These are phyloP conservation scores for Remorina albescens DNA, from an alignment of 2,797 vertebrate species.

Conservation along the genomic window DNA sequence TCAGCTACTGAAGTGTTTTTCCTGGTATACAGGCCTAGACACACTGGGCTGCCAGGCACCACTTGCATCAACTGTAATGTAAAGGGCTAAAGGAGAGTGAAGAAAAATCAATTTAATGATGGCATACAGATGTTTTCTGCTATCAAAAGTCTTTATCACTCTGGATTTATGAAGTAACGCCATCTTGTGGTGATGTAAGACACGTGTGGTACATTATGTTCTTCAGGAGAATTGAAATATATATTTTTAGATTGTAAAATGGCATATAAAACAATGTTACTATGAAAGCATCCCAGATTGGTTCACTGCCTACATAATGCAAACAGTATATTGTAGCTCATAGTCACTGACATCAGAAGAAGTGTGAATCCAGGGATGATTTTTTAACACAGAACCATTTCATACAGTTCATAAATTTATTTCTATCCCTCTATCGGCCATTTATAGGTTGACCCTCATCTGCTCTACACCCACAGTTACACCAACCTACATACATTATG, in stretches of 20 bases:
- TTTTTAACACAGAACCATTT: neutral
- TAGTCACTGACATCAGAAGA: neutral
- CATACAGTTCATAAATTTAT: neutral
- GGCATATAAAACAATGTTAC: neutral
- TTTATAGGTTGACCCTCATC: neutral
- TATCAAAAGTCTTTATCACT: conserved; percentile 13
- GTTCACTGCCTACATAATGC: neutral
- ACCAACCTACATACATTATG: neutral
- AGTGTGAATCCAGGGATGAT: neutral
- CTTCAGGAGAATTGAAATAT: conserved; percentile 31
- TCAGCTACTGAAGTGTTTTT: conserved; percentile 12
- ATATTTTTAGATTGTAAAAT: conserved; percentile 29
- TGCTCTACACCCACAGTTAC: neutral
- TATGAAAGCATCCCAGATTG: neutral
- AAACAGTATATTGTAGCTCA: neutral
- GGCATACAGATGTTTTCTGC: conserved; percentile 50
- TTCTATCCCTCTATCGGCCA: neutral
- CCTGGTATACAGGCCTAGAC: conserved; percentile 6
- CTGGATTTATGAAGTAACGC: conserved; percentile 70
- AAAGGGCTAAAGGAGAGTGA: conserved; percentile 13
- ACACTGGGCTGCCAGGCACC: conserved; percentile 23
- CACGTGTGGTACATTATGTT: conserved; percentile 58
- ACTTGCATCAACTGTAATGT: conserved; percentile 39
- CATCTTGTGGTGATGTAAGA: conserved; percentile 79
- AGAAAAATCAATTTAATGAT: conserved; percentile 46